Percentiles rank a stretch among this genome's conserved stretches.
phyloP scores from a whole-genome alignment of 2,888 invertebrate species.

The Callyntrura guangdongensis region DNA sequence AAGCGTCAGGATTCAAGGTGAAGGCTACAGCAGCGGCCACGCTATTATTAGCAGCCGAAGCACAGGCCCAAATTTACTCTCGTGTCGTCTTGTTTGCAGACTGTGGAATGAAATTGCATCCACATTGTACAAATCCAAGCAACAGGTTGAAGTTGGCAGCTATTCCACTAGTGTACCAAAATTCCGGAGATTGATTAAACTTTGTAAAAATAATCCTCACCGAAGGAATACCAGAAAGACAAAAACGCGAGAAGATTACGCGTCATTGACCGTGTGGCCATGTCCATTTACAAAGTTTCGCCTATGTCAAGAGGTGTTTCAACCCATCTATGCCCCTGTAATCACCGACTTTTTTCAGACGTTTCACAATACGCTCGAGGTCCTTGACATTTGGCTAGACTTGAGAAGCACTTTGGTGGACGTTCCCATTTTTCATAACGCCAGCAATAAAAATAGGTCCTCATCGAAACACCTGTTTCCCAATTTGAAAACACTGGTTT shows the following conservation, averaged over 20 bases:
- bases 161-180: conserved; percentile 62
- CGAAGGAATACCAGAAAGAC: background rate
- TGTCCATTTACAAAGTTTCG: conserved; percentile 64
- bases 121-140: background rate
- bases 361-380: conserved; percentile 53
- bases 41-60: background rate
- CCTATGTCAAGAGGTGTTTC: conserved; percentile 74
- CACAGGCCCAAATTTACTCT: conserved; percentile 16
- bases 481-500: conserved; percentile 59
- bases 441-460: background rate
- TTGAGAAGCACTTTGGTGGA: conserved; percentile 62
- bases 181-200: conserved; percentile 56
- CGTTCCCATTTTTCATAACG: conserved; percentile 19
- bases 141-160: conserved; percentile 65
- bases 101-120: conserved; percentile 74
- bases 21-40: background rate
- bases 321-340: conserved; percentile 58
- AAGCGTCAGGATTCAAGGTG: background rate
- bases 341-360: conserved; percentile 74
- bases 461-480: conserved; percentile 11
- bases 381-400: conserved; percentile 77
- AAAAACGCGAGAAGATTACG: background rate
- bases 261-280: conserved; percentile 20
- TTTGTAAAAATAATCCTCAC: background rate
- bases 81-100: conserved; percentile 65